phyloP scores from a whole-genome alignment of 2,888 invertebrate species.

The Acronicta aceris region DNA sequence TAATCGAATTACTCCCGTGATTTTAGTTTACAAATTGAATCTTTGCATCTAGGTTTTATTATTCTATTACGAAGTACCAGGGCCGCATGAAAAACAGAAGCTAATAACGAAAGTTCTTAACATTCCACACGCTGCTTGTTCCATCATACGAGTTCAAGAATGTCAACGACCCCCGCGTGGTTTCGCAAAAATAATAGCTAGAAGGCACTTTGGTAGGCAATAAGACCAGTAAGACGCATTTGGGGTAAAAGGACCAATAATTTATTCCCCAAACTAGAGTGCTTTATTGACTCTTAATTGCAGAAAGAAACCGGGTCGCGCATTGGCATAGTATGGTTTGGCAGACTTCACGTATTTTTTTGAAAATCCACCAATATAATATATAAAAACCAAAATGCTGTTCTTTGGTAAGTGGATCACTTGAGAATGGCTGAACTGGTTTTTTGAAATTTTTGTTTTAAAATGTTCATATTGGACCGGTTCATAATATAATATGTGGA shows the following conservation, averaged over 20 bases:
- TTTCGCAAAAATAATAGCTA: neutral
- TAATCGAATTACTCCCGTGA: too few species aligned
- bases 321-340: neutral
- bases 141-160: neutral
- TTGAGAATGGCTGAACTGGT: too few species aligned
- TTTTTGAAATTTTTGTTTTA: too few species aligned
- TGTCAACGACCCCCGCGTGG: neutral
- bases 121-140: neutral
- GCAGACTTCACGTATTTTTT: neutral
- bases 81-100: neutral
- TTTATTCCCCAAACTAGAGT: neutral
- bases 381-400: too few species aligned
- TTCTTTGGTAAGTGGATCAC: too few species aligned
- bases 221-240: neutral
- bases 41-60: too few species aligned
- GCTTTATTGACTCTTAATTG: neutral
- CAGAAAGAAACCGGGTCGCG: neutral
- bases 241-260: conserved; percentile 2
- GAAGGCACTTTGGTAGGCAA: neutral
- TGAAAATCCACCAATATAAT: too few species aligned
- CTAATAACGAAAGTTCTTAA: neutral
- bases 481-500: too few species aligned
- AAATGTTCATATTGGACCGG: too few species aligned
- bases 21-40: too few species aligned
- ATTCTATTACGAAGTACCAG: neutral